Evolutionary conservation across 2,888 invertebrate genomes (phyloP).

Genomic region (Pelosia muscerda): DNA sequence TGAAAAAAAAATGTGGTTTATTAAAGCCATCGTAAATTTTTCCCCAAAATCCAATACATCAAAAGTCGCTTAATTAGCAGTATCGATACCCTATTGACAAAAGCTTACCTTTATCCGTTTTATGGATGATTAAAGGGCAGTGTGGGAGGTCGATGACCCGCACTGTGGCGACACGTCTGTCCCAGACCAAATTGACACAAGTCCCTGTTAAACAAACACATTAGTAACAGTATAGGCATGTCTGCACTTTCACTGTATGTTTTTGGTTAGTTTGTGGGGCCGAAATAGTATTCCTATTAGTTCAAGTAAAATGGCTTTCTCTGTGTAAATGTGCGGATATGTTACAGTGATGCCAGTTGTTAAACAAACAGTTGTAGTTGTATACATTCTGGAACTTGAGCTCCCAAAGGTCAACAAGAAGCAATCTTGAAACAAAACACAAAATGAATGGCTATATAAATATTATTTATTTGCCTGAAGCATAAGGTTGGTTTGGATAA

Average conservation of each 20-base stretch:
- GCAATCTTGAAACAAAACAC: constrained; percentile 4
- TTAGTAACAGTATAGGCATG: constrained; percentile 38
- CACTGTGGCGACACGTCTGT: constrained; percentile 44
- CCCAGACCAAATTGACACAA: constrained; percentile 64
- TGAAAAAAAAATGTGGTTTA: neutral
- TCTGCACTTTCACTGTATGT: constrained; percentile 28
- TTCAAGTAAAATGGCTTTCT: neutral
- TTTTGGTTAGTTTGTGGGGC: constrained; percentile 28
- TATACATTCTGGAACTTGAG: constrained; percentile 5
- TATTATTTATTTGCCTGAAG: constrained; percentile 7
- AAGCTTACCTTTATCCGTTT: constrained; percentile 52
- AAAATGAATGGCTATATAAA: neutral
- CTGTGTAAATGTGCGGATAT: neutral
- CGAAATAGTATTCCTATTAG: constrained; percentile 4
- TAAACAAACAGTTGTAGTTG: constrained; percentile 6
- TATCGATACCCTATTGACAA: constrained; percentile 58
- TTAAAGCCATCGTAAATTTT: neutral
- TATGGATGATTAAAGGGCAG: constrained; percentile 49
- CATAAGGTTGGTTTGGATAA: neutral
- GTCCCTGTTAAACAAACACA: constrained; percentile 59
- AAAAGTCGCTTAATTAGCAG: constrained; percentile 52
- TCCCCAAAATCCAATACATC: constrained; percentile 16
- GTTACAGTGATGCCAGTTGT: neutral
- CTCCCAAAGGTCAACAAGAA: constrained; percentile 12
- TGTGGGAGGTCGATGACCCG: constrained; percentile 46